Conservation (phyloP, 2,113 vertebrate genomes). For the Colaptes auratus region DNA sequence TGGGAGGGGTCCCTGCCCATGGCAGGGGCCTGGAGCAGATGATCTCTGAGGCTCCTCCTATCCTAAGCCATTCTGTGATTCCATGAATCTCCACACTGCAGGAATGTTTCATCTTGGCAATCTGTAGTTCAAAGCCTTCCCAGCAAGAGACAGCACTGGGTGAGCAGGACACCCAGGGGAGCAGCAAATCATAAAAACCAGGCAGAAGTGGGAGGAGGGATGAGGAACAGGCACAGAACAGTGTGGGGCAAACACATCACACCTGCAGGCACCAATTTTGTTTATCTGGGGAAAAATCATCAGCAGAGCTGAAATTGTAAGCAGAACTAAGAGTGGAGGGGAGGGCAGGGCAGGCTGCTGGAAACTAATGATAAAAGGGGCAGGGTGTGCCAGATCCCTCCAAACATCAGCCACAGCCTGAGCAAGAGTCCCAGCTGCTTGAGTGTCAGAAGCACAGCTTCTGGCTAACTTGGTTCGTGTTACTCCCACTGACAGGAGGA, state of each 20-base stretch:
- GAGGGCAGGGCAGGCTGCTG: not conserved
- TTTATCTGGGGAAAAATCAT: not conserved
- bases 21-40: no score
- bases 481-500: not conserved
- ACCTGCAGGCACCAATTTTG: not conserved
- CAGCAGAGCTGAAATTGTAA: not conserved
- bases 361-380: not conserved
- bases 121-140: not conserved
- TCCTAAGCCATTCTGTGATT: no score
- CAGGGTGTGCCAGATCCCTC: not conserved
- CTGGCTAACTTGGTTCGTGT: not conserved
- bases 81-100: not conserved
- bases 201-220: accelerated
- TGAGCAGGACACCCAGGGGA: not conserved
- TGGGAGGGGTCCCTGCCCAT: no score
- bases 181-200: not conserved
- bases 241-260: no score
- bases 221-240: accelerated
- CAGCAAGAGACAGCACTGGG: not conserved
- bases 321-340: not conserved
- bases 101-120: not conserved
- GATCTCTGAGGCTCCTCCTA: no score
- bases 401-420: not conserved
- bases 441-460: not conserved
- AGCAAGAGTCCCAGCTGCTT: not conserved